Evolutionary conservation across 2,888 invertebrate genomes (phyloP).

Genomic region (Protophormia terraenovae): DNA sequence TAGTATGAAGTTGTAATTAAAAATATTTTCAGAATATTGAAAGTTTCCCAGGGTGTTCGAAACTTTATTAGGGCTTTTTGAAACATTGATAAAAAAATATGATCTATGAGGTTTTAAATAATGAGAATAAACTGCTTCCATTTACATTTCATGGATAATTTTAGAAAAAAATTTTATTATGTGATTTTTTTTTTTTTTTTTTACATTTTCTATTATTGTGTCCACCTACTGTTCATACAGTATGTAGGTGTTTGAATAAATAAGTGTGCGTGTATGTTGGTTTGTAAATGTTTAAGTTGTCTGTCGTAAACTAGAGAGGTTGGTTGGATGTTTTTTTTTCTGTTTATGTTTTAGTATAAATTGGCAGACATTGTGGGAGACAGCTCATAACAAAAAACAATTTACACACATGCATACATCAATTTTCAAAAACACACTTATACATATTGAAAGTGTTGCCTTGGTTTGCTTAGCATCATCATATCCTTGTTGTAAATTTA

Average conservation of each 20-base stretch:
- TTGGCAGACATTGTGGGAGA: slow-evolving; percentile 63
- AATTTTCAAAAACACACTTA: background rate
- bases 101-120: no score
- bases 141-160: no score
- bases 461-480: background rate
- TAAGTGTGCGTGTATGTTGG: background rate
- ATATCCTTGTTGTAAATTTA: slow-evolving; percentile 1
- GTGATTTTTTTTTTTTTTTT: background rate
- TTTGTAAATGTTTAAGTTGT: slow-evolving; percentile 15
- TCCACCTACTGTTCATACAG: background rate
- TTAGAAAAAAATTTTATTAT: background rate
- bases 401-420: background rate
- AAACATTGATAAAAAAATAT: no score
- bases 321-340: slow-evolving; percentile 17
- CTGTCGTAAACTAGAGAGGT: slow-evolving; percentile 11
- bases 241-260: slow-evolving; percentile 1
- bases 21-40: background rate
- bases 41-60: no score
- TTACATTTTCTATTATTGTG: background rate
- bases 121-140: no score
- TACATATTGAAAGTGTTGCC: background rate
- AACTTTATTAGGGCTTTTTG: no score
- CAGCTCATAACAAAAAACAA: slow-evolving; percentile 42
- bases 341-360: slow-evolving; percentile 34
- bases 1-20: background rate